phyloP scores from a whole-genome alignment of 2,888 invertebrate genomes.

The Eueremaeus valkanovi region DNA sequence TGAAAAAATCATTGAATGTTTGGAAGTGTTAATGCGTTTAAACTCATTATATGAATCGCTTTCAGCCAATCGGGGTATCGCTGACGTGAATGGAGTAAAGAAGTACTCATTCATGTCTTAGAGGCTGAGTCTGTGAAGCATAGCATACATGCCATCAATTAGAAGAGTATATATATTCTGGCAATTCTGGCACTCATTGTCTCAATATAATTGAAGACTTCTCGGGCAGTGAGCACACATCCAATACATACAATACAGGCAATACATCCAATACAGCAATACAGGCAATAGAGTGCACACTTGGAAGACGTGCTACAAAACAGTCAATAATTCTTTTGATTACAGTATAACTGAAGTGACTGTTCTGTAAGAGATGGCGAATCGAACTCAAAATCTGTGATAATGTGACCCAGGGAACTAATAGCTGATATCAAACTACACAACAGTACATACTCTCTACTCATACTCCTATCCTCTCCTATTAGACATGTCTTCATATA shows the following conservation, averaged over 20 bases:
- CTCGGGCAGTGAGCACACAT: too few relatives aligned
- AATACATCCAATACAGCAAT: background rate
- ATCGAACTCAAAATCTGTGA: background rate
- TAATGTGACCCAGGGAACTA: slow-evolving; percentile 15
- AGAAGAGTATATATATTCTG: too few relatives aligned
- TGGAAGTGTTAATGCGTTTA: too few relatives aligned
- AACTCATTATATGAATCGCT: too few relatives aligned
- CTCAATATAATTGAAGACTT: background rate
- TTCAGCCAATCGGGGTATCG: too few relatives aligned
- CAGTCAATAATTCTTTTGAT: background rate
- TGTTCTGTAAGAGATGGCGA: background rate
- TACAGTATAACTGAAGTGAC: background rate
- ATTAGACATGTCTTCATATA: background rate
- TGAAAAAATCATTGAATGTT: too few relatives aligned
- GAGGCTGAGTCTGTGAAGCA: too few relatives aligned
- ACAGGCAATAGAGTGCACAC: background rate
- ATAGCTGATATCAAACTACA: slow-evolving; percentile 4
- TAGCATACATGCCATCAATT: too few relatives aligned
- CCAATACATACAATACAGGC: background rate
- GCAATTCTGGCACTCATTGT: background rate
- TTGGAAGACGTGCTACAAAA: background rate
- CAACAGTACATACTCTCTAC: background rate
- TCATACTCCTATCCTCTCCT: background rate
- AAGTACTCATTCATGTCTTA: too few relatives aligned
- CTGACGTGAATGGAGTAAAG: too few relatives aligned